phyloP scores from a whole-genome alignment of 2,113 vertebrate genomes.

The Chloropsis hardwickii region DNA sequence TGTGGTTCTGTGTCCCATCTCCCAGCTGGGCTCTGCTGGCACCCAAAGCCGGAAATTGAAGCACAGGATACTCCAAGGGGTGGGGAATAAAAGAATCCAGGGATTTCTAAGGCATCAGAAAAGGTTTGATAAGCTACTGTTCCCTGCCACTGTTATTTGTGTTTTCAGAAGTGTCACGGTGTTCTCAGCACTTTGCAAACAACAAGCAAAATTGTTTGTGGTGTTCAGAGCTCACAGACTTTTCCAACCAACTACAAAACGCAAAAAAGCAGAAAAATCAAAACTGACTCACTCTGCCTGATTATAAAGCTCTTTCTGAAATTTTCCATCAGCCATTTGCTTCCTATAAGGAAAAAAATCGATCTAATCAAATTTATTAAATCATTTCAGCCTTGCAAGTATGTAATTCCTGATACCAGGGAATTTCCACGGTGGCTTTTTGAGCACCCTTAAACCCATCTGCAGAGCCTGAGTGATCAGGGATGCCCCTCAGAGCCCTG shows the following conservation, averaged over 20 bases:
- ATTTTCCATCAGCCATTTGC: not conserved
- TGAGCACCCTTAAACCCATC: not conserved
- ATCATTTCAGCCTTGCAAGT: not conserved
- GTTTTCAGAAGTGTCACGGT: not conserved
- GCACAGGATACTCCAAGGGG: not conserved
- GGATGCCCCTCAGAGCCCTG: not conserved
- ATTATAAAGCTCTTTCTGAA: not conserved
- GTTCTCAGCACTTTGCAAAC: not conserved
- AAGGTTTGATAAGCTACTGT: not conserved
- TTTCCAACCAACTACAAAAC: not conserved
- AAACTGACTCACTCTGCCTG: not conserved
- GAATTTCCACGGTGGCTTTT: not conserved
- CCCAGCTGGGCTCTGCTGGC: not conserved
- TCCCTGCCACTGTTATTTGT: not conserved
- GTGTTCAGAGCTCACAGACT: not conserved
- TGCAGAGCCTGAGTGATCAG: not conserved
- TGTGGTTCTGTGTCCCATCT: not conserved
- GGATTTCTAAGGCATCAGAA: not conserved
- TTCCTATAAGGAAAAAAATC: not conserved
- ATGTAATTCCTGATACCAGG: not conserved
- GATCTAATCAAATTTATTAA: not conserved
- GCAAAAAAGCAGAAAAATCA: not conserved
- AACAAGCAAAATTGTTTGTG: no score
- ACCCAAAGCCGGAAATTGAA: not conserved
- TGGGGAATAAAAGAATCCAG: not conserved